Evolutionary conservation across 1,140 invertebrate genomes (phyloP).

Genomic region (Portunus trituberculatus): DNA sequence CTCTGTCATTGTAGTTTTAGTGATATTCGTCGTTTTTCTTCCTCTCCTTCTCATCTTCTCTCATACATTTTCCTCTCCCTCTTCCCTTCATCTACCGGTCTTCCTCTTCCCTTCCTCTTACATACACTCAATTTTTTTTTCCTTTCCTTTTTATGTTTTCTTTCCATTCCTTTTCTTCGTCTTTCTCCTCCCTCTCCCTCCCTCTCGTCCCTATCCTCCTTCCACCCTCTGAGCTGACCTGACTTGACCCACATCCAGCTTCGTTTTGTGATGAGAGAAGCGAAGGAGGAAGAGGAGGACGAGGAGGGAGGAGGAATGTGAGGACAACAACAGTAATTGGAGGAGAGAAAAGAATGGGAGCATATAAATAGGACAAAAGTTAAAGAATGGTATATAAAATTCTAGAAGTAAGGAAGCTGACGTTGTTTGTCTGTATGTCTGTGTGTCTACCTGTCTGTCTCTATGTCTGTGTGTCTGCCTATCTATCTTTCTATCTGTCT

Average conservation of each 20-base stretch:
- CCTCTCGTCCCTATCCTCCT: no score
- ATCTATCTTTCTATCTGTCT: no score
- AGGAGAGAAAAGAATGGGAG: neutral
- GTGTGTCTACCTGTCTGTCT: neutral
- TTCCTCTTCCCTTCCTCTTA: neutral
- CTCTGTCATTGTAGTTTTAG: no score
- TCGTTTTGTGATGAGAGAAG: neutral
- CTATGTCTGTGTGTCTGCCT: neutral
- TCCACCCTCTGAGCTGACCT: neutral
- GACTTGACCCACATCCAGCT: neutral
- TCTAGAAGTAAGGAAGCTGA: no score
- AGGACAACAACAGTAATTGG: neutral
- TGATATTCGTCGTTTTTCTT: no score
- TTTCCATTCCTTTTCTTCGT: no score
- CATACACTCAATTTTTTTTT: no score
- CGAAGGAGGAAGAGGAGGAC: neutral
- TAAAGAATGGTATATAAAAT: no score
- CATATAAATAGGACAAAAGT: neutral
- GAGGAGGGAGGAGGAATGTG: neutral
- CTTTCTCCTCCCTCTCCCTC: no score
- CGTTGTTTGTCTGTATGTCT: neutral
- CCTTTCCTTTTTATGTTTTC: no score
- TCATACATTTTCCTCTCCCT: neutral
- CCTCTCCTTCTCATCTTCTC: no score
- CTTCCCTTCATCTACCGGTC: no score